Conservation (phyloP, 2,113 vertebrate genomes). For the Silurus meridionalis region DNA sequence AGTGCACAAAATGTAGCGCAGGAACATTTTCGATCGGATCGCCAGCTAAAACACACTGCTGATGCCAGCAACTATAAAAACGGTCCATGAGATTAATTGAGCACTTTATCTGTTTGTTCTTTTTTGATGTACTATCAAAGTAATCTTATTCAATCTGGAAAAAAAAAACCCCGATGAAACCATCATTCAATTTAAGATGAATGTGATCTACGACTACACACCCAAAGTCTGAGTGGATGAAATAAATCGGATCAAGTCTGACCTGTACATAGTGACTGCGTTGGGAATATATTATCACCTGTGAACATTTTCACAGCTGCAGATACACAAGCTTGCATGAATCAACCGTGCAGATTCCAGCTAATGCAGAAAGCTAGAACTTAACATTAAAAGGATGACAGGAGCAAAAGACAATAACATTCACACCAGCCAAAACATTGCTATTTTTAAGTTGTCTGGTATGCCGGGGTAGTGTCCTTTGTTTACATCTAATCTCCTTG, state of each 20-base stretch:
- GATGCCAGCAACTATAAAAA: neutral
- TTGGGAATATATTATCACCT: conserved; percentile 36
- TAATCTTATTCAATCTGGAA: neutral
- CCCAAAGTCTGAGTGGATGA: conserved; percentile 27
- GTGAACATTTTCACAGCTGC: conserved; percentile 13
- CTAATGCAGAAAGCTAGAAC: conserved; percentile 15
- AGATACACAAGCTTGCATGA: conserved; percentile 44
- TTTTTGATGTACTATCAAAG: neutral
- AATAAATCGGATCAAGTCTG: conserved; percentile 39
- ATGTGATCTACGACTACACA: conserved; percentile 15
- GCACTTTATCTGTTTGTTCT: neutral
- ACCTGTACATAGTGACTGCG: conserved; percentile 5
- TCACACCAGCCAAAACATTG: neutral
- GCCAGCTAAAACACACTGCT: neutral
- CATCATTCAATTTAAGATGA: conserved; percentile 27
- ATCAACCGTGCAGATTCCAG: conserved; percentile 24
- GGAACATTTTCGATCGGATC: neutral
- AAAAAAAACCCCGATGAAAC: conserved; percentile 15
- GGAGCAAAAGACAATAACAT: neutral
- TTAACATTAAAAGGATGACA: neutral
- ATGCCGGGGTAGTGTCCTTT: neutral
- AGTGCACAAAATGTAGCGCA: neutral
- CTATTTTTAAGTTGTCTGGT: neutral
- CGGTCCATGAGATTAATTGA: conserved; percentile 13
- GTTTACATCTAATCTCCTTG: neutral